These are phyloP conservation scores for Lasioglossum figueresi DNA, from an alignment of 2,888 invertebrate genomes.

Conservation along the genomic window DNA sequence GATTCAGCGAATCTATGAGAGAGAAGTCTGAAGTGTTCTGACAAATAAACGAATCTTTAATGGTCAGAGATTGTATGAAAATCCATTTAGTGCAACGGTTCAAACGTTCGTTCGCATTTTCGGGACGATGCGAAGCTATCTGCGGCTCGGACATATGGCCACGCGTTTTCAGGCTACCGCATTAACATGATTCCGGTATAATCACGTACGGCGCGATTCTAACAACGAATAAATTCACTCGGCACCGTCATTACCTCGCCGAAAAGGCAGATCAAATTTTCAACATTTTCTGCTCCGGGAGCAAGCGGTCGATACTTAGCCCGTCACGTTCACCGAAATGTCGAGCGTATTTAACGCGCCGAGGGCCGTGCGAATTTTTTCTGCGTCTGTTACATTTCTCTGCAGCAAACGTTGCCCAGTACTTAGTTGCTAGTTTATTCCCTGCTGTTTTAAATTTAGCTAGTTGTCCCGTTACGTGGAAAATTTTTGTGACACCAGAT, in stretches of 20 bases:
- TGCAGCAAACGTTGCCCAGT: too few species aligned
- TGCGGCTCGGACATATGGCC: neutral
- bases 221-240: slow-evolving; percentile 60
- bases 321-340: neutral
- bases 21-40: too few species aligned
- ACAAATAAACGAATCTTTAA: too few species aligned
- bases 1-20: too few species aligned
- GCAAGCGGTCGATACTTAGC: neutral
- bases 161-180: slow-evolving; percentile 66
- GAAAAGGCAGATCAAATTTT: slow-evolving; percentile 13
- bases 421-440: too few species aligned
- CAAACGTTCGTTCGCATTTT: neutral
- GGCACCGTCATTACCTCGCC: slow-evolving; percentile 36
- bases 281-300: neutral
- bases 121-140: neutral
- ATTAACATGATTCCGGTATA: slow-evolving; percentile 70
- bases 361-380: neutral
- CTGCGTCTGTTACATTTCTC: neutral
- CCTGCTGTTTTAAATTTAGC: too few species aligned
- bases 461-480: too few species aligned
- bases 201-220: slow-evolving; percentile 68
- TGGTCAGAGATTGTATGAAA: too few species aligned
- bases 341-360: neutral
- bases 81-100: neutral
- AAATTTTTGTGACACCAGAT: too few species aligned